phyloP scores from a whole-genome alignment of 2,113 vertebrate species.

The Oreocharis arfaki region DNA sequence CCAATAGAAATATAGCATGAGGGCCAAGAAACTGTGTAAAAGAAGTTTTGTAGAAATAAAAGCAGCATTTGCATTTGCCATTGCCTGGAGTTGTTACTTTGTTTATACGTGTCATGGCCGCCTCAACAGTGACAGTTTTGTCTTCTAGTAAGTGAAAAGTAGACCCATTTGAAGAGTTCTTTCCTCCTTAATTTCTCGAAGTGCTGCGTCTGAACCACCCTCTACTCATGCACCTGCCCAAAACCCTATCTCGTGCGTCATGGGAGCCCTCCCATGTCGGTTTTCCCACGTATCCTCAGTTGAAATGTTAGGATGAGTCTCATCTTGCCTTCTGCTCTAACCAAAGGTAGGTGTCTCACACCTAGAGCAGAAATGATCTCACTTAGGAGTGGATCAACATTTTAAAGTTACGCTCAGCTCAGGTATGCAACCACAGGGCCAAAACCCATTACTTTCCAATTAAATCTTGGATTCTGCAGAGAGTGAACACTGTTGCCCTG shows the following conservation, averaged over 20 bases:
- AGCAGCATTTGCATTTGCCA: too few relatives aligned
- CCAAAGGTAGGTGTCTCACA: background rate
- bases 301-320: accelerated
- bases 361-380: background rate
- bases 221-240: background rate
- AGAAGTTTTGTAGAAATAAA: too few relatives aligned
- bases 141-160: background rate
- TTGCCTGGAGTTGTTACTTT: too few relatives aligned
- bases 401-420: background rate
- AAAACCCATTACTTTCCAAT: background rate
- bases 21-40: too few relatives aligned
- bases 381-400: background rate
- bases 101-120: too few relatives aligned
- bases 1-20: too few relatives aligned
- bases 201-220: background rate
- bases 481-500: background rate
- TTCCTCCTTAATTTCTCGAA: background rate
- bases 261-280: background rate
- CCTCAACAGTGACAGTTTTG: too few relatives aligned
- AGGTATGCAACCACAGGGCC: background rate
- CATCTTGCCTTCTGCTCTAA: background rate
- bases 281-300: background rate
- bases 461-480: background rate
- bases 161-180: background rate
- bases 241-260: background rate